Evolutionary conservation across 2,113 vertebrate species (phyloP).

Genomic region (Erythrolamprus reginae): DNA sequence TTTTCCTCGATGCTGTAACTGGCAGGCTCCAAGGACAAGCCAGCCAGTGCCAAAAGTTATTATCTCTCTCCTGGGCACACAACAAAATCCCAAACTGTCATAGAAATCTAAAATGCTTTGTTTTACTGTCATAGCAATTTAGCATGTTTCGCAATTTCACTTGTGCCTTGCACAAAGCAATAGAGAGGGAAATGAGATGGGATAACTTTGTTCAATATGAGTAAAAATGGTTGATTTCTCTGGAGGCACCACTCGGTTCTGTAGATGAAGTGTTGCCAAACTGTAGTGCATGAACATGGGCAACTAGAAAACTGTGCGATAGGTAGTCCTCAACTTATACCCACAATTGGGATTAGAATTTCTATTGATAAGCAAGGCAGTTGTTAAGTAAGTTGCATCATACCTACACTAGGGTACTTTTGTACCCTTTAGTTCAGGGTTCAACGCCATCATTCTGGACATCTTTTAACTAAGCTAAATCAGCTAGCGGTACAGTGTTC

Average conservation of each 20-base stretch:
- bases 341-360: background rate
- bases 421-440: no score
- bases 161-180: background rate
- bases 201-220: background rate
- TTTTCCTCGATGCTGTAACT: background rate
- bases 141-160: background rate
- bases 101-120: constrained; percentile 14
- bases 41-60: constrained; percentile 3
- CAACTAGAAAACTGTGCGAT: background rate
- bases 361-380: background rate
- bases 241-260: background rate
- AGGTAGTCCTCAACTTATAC: background rate
- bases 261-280: background rate
- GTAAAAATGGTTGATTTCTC: background rate
- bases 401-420: no score
- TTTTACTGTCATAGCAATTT: background rate
- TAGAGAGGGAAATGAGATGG: background rate
- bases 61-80: background rate
- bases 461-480: no score
- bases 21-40: constrained; percentile 7
- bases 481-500: no score
- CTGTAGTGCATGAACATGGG: background rate
- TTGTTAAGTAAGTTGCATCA: background rate
- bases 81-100: background rate
- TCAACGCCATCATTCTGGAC: no score